Evolutionary conservation across 1,140 invertebrate genomes (phyloP), one percentile per base, ranked within the genome.

Genomic region (Patella vulgata): DNA sequence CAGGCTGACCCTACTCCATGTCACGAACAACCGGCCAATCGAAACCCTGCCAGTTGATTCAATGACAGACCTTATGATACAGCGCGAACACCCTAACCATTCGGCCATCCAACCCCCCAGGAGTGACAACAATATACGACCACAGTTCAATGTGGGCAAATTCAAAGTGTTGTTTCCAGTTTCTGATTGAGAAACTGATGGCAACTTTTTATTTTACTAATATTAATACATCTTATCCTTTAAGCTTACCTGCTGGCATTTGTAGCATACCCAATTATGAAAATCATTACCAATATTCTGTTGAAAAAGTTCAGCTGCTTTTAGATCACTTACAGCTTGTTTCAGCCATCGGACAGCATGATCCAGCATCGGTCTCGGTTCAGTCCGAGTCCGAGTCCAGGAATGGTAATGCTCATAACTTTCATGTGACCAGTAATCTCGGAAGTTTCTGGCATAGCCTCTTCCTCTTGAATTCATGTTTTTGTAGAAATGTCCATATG

Each of bases 201-300:
- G n/a, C n/a, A n/a, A n/a, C n/a, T n/a, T n/a, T n/a, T n/a, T n/a
- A n/a, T n/a, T n/a, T n/a, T n/a, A 4, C 27, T 21, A 44, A 30
- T 40, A 8, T 23, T 12, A 8, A 28, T 28, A 51, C 6, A 36
- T 42, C n/a, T n/a, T n/a, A n/a, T n/a, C n/a, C n/a, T n/a, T n/a
- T n/a, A 31, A 40, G 12, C 28, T 67, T 64, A 77, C 74, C 64
- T 77, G 74, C 52, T 74, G 66, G 59, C 72, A 70, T n/a, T 51
- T 66, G 23, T 66, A 69, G 59, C 72, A 77, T 28, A 74, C 66
- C 74, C 74, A 77, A 47, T 72, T 73, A 56, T 53, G 70, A 3
- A 31, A 40, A 25, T 12, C 17, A 30, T n/a, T 21, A 8, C 31
- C 40, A 3, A n/a, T 31, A 27, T 39, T 40, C 11, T 61, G 51